Evolutionary conservation across 1,140 invertebrate species (phyloP).

Genomic region (Nasonia longicornis): DNA sequence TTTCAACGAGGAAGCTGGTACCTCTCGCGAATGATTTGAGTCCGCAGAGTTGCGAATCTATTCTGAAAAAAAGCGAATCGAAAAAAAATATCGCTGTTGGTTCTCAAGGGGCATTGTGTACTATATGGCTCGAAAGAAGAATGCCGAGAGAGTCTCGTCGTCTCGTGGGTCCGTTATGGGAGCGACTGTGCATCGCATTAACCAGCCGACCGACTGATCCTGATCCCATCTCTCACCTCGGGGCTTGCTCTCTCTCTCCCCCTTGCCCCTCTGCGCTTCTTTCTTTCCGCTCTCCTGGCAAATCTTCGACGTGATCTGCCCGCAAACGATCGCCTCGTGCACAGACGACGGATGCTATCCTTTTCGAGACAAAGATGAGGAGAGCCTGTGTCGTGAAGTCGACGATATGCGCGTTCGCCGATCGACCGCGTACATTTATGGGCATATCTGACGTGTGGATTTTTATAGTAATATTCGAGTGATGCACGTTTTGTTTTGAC

Average conservation of each 20-base stretch:
- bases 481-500: neutral
- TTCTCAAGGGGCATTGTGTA: neutral
- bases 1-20: neutral
- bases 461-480: neutral
- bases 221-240: conserved; percentile 61
- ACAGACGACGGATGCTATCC: neutral
- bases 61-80: neutral
- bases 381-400: neutral
- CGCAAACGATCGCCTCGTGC: neutral
- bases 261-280: neutral
- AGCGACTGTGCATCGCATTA: conserved; percentile 62
- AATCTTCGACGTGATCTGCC: conserved; percentile 17
- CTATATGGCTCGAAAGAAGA: conserved; percentile 40
- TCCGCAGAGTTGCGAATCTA: neutral
- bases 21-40: neutral
- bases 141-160: conserved; percentile 50
- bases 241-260: conserved; percentile 36
- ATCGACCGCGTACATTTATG: neutral
- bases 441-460: too few relatives aligned
- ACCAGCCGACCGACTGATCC: conserved; percentile 68
- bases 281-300: neutral
- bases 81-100: neutral
- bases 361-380: conserved; percentile 21
- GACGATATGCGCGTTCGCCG: neutral
- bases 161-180: conserved; percentile 57